A percentile compares a stretch with the other conserved stretches of the same genome.
Conservation (phyloP, 2,888 invertebrate species). For the Noctua comes region DNA sequence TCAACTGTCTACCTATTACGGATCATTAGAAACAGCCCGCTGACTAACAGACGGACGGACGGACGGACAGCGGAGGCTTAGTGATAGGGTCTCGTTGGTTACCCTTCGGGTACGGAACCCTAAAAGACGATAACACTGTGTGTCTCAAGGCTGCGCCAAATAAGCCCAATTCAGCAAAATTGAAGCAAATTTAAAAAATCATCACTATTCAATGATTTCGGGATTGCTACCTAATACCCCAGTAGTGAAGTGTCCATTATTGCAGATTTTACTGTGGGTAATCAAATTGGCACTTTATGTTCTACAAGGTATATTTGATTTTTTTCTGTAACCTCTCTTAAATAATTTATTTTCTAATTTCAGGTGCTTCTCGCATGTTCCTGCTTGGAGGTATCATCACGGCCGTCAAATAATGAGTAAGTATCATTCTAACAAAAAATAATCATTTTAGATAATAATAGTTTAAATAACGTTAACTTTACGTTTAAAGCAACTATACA, state of each 20-base stretch:
- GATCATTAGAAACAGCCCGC: too few species aligned
- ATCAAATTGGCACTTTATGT: not conserved
- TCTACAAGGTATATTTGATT: not conserved
- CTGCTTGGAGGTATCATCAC: conserved; percentile 74
- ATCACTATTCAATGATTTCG: not conserved
- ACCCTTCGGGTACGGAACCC: too few species aligned
- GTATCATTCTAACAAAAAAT: conserved; percentile 54
- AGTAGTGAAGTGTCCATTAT: not conserved
- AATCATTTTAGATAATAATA: conserved; percentile 32
- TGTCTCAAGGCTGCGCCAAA: not conserved
- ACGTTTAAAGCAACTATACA: conserved; percentile 33
- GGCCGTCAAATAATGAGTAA: conserved; percentile 82
- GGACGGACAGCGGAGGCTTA: too few species aligned
- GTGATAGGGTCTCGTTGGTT: too few species aligned
- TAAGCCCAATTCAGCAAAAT: not conserved
- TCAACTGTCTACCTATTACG: too few species aligned
- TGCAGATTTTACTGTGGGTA: not conserved
- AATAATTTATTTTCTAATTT: conserved; percentile 63
- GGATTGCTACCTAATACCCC: not conserved
- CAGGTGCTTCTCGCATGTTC: conserved; percentile 78
- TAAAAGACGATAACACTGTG: too few species aligned
- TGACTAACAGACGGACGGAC: too few species aligned
- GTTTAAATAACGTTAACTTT: conserved; percentile 30
- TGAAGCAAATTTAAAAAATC: not conserved
- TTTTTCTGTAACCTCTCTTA: not conserved